Base-by-base conservation (phyloP, 2,797 vertebrate species). In the Halcyon smyrnensis region DNA sequence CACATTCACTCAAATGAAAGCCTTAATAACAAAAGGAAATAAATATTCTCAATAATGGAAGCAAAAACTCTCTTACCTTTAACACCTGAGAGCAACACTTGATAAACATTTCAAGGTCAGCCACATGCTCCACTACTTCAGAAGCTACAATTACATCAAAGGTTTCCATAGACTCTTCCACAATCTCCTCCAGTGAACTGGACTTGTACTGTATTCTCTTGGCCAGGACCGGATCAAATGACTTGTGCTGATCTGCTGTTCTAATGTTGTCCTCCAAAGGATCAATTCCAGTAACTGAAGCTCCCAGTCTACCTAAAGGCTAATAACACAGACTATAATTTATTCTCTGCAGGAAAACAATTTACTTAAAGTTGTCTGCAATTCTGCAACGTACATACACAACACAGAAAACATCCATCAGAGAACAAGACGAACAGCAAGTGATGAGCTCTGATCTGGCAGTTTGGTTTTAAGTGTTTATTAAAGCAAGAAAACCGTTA, bases 281-380 rank as follows among this genome's bases (percentile, higher is more conserved):
- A 97, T 99, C 99, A 17, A 99, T 98, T 93, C 99, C 99, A 91
- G 98, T 95, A 91, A 99, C 98, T 4, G 96, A 96, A 71, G 99
- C 99, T 90, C 99, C 99, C 50, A 99, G 98, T 78, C 99, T 98
- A n/a, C 98, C 99, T 90, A 99, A 97, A n/a, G 99, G 99, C 99
- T 99, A 97, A 91, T 53, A 91, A 76, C 53, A 97, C 39, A 88
- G 88, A 94, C 63, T 13, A 54, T 23, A 15, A 53, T 97, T 93
- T 96, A 97, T 85, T 90, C 76, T 69, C 63, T 87, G 68, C 53
- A 76, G 92, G 45, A 96, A 97, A 97, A 95, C 8, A 92, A 89
- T 51, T 65, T 54, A 41, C 54, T 75, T 82, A 93, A 71, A 76
- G 70, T 63, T 56, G 36, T 34, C 69, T 95, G 57, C 73, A 82